Evolutionary conservation across 1,140 invertebrate species (phyloP), one percentile per base, ranked within the genome.

Genomic region (Goniozus legneri): DNA sequence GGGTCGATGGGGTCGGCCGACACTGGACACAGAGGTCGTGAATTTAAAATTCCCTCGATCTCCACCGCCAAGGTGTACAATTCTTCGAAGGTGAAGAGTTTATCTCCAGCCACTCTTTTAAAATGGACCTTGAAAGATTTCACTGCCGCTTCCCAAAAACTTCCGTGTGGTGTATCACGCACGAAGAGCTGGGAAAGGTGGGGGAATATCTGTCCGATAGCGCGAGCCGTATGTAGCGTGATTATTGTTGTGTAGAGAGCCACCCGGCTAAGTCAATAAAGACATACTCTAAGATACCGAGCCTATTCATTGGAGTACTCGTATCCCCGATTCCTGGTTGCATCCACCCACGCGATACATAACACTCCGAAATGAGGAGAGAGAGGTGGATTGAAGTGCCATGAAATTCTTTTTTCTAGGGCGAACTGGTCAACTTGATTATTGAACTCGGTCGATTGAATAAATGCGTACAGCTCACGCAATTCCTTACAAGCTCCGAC

Each of bases 11-110:
- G 46, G 20, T 44, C 35, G 30, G 41, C 34, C 18, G 30, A 21
- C 12, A 54, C 8, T 3, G 53, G 15, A 15, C 13, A 43, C 7
- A 51, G 19, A 7, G 49, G 52, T 44, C 44, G 40, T 6, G 24
- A 27, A 27, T 27, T 27, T 27, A 27, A 27, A 27, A 27, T 27
- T 27, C 4, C 24, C 24, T 58, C 56, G 12, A 55, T 42, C 30
- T 55, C 39, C n/a, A 18, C 1, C 3, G 50, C 44, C n/a, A 55
- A 15, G 8, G 56, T 58, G n/a, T 15, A 7, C 22, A 51, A 35
- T 31, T 54, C 47, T 43, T 55, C 52, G 44, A 21, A 52, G 6
- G 52, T 49, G 1, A 49, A 21, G 6, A 30, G 24, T 18, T 37
- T 21, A 20, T 44, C 34, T 2, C 46, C 42, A 3, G 55, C n/a